phyloP scores from a whole-genome alignment of 2,113 vertebrate genomes.

The Fulmarus glacialis region DNA sequence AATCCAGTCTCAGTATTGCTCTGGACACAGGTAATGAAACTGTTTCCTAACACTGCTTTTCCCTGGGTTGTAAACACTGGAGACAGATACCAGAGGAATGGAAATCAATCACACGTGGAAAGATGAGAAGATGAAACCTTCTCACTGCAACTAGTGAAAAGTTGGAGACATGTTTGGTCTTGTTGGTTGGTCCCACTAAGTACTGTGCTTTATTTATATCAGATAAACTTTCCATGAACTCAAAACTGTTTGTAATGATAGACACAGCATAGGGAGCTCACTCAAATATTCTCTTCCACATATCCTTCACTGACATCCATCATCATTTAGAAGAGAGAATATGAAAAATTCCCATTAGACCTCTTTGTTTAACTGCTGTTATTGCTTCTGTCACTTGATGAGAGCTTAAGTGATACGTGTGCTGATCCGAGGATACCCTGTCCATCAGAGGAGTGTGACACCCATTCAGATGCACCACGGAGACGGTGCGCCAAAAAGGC shows the following conservation, averaged over 20 bases:
- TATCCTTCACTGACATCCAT: background rate
- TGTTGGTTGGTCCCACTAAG: background rate
- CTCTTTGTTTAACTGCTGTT: conserved; percentile 3
- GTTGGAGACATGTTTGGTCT: background rate
- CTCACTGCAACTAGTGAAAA: background rate
- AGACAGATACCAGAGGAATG: background rate
- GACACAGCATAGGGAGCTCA: background rate
- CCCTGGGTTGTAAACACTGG: background rate
- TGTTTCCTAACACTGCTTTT: background rate
- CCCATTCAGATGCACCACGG: fast-evolving
- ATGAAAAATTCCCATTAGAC: conserved; percentile 7
- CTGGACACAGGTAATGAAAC: background rate
- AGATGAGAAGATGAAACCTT: background rate
- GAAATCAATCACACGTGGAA: background rate
- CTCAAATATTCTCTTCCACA: background rate
- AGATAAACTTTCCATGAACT: background rate
- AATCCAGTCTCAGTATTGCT: background rate
- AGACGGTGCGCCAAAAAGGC: fast-evolving
- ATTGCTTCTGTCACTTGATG: background rate
- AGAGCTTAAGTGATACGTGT: background rate
- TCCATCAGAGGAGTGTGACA: background rate
- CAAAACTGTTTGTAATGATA: background rate
- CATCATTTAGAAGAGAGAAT: background rate
- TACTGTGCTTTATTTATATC: background rate
- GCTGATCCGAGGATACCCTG: background rate